Conservation (phyloP, 2,113 vertebrate genomes). For the Perca flavescens region DNA sequence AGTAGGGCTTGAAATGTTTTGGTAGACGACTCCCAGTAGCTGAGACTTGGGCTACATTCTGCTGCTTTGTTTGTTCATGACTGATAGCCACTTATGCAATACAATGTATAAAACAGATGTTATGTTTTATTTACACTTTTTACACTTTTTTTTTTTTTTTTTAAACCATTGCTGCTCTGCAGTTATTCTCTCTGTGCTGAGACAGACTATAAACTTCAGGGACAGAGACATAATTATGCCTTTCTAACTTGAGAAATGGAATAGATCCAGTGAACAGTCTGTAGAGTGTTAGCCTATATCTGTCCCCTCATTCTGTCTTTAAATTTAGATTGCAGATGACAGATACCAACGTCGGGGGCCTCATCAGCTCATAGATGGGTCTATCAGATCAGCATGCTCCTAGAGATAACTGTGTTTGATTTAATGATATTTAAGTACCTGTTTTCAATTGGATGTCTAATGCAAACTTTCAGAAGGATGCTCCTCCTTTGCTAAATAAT, state of each 20-base stretch:
- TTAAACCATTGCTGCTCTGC: constrained; percentile 1
- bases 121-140: constrained; percentile 68
- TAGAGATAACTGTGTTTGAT: constrained; percentile 2
- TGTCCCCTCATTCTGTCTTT: constrained; percentile 43
- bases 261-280: constrained; percentile 28
- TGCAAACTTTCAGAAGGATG: background rate
- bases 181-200: constrained; percentile 34
- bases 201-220: constrained; percentile 33
- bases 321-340: constrained; percentile 43
- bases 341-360: constrained; percentile 7
- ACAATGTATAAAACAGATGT: constrained; percentile 55
- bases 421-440: constrained; percentile 4
- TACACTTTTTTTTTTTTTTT: constrained; percentile 33
- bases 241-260: constrained; percentile 15
- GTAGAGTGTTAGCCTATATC: constrained; percentile 52
- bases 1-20: constrained; percentile 47
- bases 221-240: constrained; percentile 17
- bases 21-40: constrained; percentile 21
- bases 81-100: constrained; percentile 55
- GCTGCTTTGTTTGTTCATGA: constrained; percentile 40
- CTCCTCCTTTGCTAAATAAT: background rate
- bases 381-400: constrained; percentile 17
- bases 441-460: background rate
- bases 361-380: constrained; percentile 22
- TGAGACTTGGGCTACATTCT: constrained; percentile 23